These are phyloP conservation scores for Drosophila rubida DNA, from an alignment of 2,888 invertebrate species.

Conservation along the genomic window DNA sequence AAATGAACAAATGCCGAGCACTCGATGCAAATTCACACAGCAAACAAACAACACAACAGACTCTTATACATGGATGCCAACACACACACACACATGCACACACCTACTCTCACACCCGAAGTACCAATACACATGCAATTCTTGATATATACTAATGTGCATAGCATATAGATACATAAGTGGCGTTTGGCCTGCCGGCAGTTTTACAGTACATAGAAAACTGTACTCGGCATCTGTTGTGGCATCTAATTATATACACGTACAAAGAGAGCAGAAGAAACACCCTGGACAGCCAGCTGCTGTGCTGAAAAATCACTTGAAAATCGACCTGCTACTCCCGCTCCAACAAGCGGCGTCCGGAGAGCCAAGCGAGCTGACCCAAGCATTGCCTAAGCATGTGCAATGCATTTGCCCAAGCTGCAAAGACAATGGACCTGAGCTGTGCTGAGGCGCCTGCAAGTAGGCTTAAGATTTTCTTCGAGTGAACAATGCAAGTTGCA, in stretches of 20 bases:
- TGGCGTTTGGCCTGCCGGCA: conserved; percentile 43
- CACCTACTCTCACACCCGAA: conserved; percentile 9
- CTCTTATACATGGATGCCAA: neutral
- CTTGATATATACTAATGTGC: conserved; percentile 42
- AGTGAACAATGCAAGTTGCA: conserved; percentile 47
- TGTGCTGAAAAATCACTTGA: conserved; percentile 71
- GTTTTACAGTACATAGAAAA: conserved; percentile 68
- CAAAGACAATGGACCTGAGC: conserved; percentile 50
- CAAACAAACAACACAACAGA: conserved; percentile 34
- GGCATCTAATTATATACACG: conserved; percentile 67
- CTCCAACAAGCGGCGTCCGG: neutral
- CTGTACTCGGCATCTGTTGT: conserved; percentile 62
- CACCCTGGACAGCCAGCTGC: conserved; percentile 20
- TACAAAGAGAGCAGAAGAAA: conserved; percentile 48
- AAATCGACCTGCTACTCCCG: conserved; percentile 39
- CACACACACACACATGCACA: conserved; percentile 6
- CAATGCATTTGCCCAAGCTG: conserved; percentile 49
- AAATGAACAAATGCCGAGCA: conserved; percentile 41
- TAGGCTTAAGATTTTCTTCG: conserved; percentile 75
- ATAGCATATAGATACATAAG: conserved; percentile 37
- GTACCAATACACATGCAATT: neutral
- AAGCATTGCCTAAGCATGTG: conserved; percentile 44
- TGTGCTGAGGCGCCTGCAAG: conserved; percentile 29
- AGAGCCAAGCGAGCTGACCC: neutral
- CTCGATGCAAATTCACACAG: conserved; percentile 16